phyloP scores from a whole-genome alignment of 2,888 invertebrate genomes.

The Celastrina argiolus region DNA sequence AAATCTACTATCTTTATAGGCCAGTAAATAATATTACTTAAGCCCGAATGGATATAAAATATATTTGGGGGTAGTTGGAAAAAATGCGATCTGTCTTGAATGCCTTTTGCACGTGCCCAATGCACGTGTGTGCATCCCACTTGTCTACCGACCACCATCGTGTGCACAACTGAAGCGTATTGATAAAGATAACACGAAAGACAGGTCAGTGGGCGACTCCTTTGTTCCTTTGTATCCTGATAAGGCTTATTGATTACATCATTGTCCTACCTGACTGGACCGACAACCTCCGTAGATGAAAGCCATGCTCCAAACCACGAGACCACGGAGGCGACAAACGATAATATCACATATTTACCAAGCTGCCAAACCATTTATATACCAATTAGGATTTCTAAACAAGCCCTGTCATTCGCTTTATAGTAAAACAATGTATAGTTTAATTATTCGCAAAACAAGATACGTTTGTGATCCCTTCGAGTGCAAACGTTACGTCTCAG shows the following conservation, averaged over 20 bases:
- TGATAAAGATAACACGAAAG: neutral
- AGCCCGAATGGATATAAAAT: neutral
- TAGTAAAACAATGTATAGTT: neutral
- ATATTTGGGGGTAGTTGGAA: neutral
- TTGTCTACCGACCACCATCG: neutral
- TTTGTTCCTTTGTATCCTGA: neutral
- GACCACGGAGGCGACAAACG: too few species aligned
- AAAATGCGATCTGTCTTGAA: neutral
- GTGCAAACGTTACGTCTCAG: slow-evolving; percentile 29
- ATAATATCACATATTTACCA: too few species aligned
- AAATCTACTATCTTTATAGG: too few species aligned
- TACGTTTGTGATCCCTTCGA: slow-evolving; percentile 9
- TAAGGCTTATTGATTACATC: too few species aligned
- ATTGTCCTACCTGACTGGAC: too few species aligned
- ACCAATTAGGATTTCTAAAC: too few species aligned
- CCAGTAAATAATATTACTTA: too few species aligned
- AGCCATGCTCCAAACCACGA: too few species aligned
- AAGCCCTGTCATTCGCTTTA: too few species aligned
- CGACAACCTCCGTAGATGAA: too few species aligned
- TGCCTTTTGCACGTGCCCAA: neutral
- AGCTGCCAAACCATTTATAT: too few species aligned
- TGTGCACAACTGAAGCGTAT: neutral
- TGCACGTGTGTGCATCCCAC: neutral
- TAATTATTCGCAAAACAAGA: neutral
- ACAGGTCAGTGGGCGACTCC: neutral